Evolutionary conservation across 2,888 invertebrate genomes (phyloP).

Genomic region (Julus scanicus): DNA sequence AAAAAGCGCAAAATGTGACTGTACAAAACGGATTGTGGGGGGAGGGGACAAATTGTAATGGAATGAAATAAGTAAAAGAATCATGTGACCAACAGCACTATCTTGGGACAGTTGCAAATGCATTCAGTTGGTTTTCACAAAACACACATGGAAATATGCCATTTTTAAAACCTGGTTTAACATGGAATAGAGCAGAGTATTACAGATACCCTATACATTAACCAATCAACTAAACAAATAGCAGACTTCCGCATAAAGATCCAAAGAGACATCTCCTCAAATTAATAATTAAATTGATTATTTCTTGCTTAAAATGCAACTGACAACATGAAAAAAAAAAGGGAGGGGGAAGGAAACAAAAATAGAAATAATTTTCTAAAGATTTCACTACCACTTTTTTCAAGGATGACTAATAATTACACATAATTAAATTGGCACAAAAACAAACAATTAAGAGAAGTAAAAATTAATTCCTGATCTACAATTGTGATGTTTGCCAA

Average conservation of each 20-base stretch:
- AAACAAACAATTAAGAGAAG: not conserved
- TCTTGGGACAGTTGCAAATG: slow-evolving; percentile 17
- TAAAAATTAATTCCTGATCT: not conserved
- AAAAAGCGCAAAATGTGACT: not conserved
- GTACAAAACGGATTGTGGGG: not conserved
- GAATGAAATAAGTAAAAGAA: slow-evolving; percentile 40
- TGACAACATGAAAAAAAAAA: not conserved
- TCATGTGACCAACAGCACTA: not conserved
- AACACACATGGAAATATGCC: not conserved
- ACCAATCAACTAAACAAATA: not conserved
- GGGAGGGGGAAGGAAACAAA: not conserved
- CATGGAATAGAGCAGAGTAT: not conserved
- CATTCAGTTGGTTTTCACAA: not conserved
- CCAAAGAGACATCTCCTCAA: not conserved
- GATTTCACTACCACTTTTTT: not conserved
- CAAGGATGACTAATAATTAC: not conserved
- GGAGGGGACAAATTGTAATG: not conserved
- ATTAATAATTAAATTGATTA: not conserved
- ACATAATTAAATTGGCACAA: slow-evolving; percentile 40
- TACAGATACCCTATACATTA: not conserved
- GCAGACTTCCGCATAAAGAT: not conserved
- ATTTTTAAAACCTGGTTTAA: not conserved
- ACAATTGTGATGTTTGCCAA: not conserved
- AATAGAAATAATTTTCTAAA: not conserved
- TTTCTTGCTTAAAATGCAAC: not conserved